Evolutionary conservation across 2,113 vertebrate genomes (phyloP), one percentile per base, ranked within the genome.

Genomic region (Hirundichthys speculiger): DNA sequence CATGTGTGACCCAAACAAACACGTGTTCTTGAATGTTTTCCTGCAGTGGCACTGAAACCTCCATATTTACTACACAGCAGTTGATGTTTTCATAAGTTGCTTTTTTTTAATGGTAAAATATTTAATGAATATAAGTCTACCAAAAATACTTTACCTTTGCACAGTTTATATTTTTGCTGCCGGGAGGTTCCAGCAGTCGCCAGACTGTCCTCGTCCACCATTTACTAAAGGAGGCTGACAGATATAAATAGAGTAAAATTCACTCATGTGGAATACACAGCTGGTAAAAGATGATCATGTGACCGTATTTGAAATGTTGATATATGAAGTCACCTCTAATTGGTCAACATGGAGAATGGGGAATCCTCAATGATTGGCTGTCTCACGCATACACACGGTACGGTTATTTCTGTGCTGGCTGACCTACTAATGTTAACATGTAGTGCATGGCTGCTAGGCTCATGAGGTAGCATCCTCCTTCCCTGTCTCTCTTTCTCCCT

Each of bases 341-440:
- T 81, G 68, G 68, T 53, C 60, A 18, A 19, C 40, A 15, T 58
- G 70, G 16, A 66, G 68, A 63, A 45, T 42, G 48, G 67, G 72
- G 34, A 63, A 59, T 70, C 61, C 10, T 5, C 41, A 20, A 15
- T 4, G 41, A 75, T 69, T 84, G 69, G 79, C 5, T 49, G 50
- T 71, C 64, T 45, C 30, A 34, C 60, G 62, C 70, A 67, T 20
- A 76, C 51, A 76, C 73, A 77, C 74, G 75, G 65, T 3, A 27
- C 61, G 60, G 82, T 90, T 91, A 88, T 91, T 88, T 88, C 78
- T 86, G 84, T 86, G 83, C 87, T 86, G 79, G 83, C 84, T 91
- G 87, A 88, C 87, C 88, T 90, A 91, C 86, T 86, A 91, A 89
- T 85, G 76, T 77, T 88, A 86, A 87, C 88, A 86, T 85, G 90